phyloP scores from a whole-genome alignment of 1,140 invertebrate species.

The Asbolus verrucosus region DNA sequence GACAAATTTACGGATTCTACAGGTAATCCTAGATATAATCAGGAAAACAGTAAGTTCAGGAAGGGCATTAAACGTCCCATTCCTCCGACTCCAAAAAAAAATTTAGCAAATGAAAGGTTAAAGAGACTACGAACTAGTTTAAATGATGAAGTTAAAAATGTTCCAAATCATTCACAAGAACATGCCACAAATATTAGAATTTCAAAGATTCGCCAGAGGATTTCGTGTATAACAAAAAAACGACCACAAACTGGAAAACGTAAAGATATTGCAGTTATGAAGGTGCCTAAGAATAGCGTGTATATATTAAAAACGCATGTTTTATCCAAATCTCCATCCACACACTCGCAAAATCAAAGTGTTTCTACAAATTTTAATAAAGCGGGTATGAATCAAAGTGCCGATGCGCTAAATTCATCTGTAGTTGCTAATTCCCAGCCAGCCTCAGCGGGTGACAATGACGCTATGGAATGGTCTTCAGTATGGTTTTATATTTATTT shows the following conservation, averaged over 20 bases:
- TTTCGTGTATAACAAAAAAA: background rate
- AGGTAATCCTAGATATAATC: background rate
- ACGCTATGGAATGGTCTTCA: constrained; percentile 8
- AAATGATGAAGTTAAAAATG: constrained; percentile 23
- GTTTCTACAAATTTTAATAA: background rate
- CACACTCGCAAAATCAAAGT: no score
- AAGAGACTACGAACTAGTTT: constrained; percentile 32
- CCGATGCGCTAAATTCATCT: background rate
- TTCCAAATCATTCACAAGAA: background rate
- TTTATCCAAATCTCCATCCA: no score
- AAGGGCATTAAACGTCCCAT: background rate
- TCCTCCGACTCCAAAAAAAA: constrained; percentile 5
- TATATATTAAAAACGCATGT: no score
- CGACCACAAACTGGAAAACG: background rate
- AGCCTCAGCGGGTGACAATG: background rate
- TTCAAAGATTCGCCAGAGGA: background rate
- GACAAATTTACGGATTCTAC: background rate
- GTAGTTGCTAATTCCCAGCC: background rate
- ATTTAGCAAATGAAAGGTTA: constrained; percentile 32
- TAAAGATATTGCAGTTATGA: background rate
- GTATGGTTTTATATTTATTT: constrained; percentile 7
- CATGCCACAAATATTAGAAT: background rate
- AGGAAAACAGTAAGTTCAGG: background rate
- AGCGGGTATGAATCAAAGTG: background rate
- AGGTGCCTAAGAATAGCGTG: no score